Conservation (phyloP, 2,888 invertebrate genomes). For the Spodoptera littoralis region DNA sequence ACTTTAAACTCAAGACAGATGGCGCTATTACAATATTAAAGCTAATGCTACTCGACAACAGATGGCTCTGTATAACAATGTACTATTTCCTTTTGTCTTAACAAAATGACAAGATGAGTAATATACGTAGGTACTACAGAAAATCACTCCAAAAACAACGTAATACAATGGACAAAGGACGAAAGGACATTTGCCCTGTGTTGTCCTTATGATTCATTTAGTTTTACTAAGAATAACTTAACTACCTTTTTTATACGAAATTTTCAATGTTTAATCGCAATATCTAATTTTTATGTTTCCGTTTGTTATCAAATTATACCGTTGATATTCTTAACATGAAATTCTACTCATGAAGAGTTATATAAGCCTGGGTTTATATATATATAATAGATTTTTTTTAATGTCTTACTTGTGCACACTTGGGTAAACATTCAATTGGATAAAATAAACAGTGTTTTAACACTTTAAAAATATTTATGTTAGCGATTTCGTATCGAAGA, state of each 20-base stretch:
- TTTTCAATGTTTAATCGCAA: neutral
- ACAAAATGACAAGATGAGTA: slow-evolving; percentile 47
- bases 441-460: slow-evolving; percentile 1
- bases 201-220: slow-evolving; percentile 30
- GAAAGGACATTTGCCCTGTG: slow-evolving; percentile 35
- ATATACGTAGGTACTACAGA: slow-evolving; percentile 21
- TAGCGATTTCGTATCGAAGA: slow-evolving; percentile 8
- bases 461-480: slow-evolving; percentile 17
- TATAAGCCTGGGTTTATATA: neutral
- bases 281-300: slow-evolving; percentile 12
- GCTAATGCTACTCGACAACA: slow-evolving; percentile 57
- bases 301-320: slow-evolving; percentile 17
- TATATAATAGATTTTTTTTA: neutral
- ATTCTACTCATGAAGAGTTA: neutral
- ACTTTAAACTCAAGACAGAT: slow-evolving; percentile 14
- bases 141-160: slow-evolving; percentile 36
- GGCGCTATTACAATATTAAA: slow-evolving; percentile 8
- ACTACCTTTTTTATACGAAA: neutral
- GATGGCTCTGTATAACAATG: slow-evolving; percentile 57
- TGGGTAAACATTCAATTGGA: neutral
- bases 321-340: neutral
- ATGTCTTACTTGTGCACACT: neutral
- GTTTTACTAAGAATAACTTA: slow-evolving; percentile 13
- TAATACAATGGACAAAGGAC: neutral
- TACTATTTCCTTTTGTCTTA: slow-evolving; percentile 18